Evolutionary conservation across 1,140 invertebrate species (phyloP).

Genomic region (Drosophila suzukii): DNA sequence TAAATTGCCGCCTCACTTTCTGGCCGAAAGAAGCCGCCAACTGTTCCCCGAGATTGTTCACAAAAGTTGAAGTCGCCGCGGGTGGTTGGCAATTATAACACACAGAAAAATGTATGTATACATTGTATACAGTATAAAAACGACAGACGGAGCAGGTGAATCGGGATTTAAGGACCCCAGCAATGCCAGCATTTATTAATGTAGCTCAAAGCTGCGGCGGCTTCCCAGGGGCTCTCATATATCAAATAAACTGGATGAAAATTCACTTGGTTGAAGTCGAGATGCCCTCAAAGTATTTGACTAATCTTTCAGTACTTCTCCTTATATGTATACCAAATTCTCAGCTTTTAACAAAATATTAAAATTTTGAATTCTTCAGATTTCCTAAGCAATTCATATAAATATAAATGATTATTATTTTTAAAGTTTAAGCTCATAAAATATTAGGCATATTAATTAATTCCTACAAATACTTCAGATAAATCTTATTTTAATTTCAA

Average conservation of each 20-base stretch:
- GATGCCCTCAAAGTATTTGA: constrained; percentile 1
- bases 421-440: too few relatives aligned
- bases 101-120: constrained; percentile 30
- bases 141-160: constrained; percentile 38
- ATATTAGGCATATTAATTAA: too few relatives aligned
- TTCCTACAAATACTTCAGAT: too few relatives aligned
- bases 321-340: not conserved
- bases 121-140: constrained; percentile 11
- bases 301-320: not conserved
- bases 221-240: constrained; percentile 33
- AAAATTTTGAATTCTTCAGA: too few relatives aligned
- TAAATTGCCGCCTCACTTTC: constrained; percentile 74
- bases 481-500: too few relatives aligned
- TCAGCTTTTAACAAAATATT: too few relatives aligned
- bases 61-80: constrained; percentile 62
- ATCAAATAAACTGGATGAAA: constrained; percentile 27
- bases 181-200: constrained; percentile 45
- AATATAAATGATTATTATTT: too few relatives aligned
- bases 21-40: constrained; percentile 29
- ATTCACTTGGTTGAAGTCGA: not conserved
- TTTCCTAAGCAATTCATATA: too few relatives aligned
- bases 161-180: constrained; percentile 42
- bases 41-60: constrained; percentile 37
- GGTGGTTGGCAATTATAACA: constrained; percentile 71
- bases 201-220: constrained; percentile 23